Percentiles rank a stretch among this genome's conserved stretches.
These are phyloP conservation scores for Hemichromis elongatus DNA, from an alignment of 2,113 vertebrate genomes.

Conservation along the genomic window DNA sequence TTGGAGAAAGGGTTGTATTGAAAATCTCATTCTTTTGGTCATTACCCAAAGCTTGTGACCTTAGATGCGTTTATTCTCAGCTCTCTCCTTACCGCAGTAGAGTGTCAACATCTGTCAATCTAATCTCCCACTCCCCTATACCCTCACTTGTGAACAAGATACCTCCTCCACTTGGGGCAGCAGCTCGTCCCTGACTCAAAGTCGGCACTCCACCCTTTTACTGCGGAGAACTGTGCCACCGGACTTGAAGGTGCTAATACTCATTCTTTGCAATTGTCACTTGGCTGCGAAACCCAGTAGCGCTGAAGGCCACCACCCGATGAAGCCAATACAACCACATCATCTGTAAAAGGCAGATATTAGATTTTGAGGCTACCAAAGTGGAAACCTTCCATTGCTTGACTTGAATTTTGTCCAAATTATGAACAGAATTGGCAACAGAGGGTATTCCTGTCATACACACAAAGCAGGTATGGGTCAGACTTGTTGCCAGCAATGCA, in stretches of 20 bases:
- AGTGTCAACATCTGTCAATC: background rate
- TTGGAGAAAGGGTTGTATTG: background rate
- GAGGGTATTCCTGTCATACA: background rate
- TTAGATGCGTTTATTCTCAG: background rate
- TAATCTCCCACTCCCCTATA: background rate
- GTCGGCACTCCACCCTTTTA: background rate
- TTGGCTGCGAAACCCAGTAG: background rate
- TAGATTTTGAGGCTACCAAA: background rate
- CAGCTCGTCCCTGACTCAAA: background rate
- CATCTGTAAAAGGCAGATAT: background rate
- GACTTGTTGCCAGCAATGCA: background rate
- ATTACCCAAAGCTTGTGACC: background rate
- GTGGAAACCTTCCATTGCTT: background rate
- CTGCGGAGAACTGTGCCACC: background rate
- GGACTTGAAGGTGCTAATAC: background rate
- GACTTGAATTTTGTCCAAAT: no score
- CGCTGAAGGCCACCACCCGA: background rate
- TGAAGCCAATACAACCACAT: background rate
- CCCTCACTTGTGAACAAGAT: background rate
- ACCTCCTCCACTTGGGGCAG: background rate
- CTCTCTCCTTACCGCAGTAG: background rate
- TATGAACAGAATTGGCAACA: background rate
- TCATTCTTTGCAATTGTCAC: background rate
- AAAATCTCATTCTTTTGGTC: background rate
- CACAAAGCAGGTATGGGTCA: background rate